Evolutionary conservation across 2,113 vertebrate genomes (phyloP).

Genomic region (Marcusenius ussheri): DNA sequence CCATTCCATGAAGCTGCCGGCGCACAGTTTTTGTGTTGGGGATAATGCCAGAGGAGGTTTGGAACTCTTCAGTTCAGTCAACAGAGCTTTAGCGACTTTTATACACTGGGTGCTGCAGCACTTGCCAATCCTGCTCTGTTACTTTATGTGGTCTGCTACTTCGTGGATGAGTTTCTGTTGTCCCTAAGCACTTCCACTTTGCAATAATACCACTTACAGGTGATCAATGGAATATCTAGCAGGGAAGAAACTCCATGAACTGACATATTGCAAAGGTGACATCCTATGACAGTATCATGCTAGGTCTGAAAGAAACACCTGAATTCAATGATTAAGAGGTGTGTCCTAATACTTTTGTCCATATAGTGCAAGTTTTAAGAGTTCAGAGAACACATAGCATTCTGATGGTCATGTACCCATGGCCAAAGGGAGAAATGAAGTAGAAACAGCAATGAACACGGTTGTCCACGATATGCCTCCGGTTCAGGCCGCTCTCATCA

Average conservation of each 20-base stretch:
- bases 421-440: slow-evolving; percentile 86
- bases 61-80: neutral
- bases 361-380: neutral
- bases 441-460: slow-evolving; percentile 85
- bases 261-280: neutral
- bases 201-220: neutral
- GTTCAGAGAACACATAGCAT: neutral
- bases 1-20: neutral
- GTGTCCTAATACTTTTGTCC: neutral
- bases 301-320: neutral
- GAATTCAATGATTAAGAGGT: neutral
- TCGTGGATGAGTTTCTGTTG: neutral
- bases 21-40: neutral
- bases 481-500: slow-evolving; percentile 78
- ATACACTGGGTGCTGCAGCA: neutral
- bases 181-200: neutral
- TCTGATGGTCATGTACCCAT: slow-evolving; percentile 59
- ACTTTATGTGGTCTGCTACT: neutral
- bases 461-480: slow-evolving; percentile 82
- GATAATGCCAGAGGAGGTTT: neutral
- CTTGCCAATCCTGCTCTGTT: neutral
- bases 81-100: neutral
- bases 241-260: neutral
- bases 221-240: neutral
- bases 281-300: neutral